These are phyloP conservation scores for Halesus radiatus DNA, from an alignment of 1,140 invertebrate species.

Conservation along the genomic window DNA sequence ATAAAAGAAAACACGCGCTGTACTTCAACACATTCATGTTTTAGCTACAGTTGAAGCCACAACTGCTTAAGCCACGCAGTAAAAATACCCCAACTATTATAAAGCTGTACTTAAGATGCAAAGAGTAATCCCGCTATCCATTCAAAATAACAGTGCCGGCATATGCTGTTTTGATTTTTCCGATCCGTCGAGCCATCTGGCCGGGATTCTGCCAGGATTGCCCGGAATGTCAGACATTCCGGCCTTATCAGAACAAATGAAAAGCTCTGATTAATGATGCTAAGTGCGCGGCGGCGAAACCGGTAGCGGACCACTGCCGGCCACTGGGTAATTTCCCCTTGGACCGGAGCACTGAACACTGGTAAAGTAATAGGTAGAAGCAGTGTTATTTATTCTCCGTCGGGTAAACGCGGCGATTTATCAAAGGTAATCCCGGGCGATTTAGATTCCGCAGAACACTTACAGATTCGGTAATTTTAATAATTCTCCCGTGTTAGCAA, in stretches of 20 bases:
- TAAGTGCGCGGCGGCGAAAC: constrained; percentile 25
- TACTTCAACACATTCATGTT: not conserved
- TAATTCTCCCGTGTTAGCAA: too few relatives aligned
- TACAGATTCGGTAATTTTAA: too few relatives aligned
- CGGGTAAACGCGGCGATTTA: constrained; percentile 9
- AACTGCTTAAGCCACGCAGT: too few relatives aligned
- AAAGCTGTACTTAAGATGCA: too few relatives aligned
- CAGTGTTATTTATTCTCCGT: constrained; percentile 6
- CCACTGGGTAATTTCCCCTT: constrained; percentile 6
- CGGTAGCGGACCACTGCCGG: constrained; percentile 17
- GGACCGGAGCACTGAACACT: not conserved
- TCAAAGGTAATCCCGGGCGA: not conserved
- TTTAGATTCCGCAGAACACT: too few relatives aligned
- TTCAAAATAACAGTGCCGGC: not conserved
- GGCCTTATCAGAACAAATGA: constrained; percentile 49
- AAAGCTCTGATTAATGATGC: constrained; percentile 46
- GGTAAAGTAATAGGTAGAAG: not conserved
- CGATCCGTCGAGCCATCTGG: constrained; percentile 24
- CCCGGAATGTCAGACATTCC: constrained; percentile 43
- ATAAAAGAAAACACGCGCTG: not conserved
- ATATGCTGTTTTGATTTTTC: not conserved
- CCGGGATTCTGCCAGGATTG: constrained; percentile 6
- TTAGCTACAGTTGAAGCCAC: too few relatives aligned
- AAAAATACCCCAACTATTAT: not conserved
- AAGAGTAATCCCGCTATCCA: too few relatives aligned